Conservation (phyloP, 1,140 invertebrate species). For the Proales similis region DNA sequence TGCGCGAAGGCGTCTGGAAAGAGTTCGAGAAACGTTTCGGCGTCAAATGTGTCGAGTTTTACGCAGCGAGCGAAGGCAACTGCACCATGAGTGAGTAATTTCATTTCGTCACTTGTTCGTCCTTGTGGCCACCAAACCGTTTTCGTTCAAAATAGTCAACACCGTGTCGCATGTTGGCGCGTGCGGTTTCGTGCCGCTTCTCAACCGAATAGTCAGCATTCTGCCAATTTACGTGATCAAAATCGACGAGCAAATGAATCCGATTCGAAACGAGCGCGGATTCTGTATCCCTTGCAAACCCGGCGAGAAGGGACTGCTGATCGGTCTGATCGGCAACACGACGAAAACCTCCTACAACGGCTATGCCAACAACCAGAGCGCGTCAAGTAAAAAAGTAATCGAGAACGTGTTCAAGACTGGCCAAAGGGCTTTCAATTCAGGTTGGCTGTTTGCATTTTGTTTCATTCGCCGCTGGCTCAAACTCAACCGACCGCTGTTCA, state of each 20-base stretch:
- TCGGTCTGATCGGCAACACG: conserved; percentile 81
- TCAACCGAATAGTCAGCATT: neutral
- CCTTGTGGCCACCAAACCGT: too few relatives aligned
- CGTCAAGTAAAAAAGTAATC: conserved; percentile 86
- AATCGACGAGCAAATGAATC: conserved; percentile 40
- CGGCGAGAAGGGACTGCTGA: conserved; percentile 88
- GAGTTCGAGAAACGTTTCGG: conserved; percentile 84
- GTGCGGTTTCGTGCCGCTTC: conserved; percentile 25
- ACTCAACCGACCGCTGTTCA: too few relatives aligned
- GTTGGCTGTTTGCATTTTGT: too few relatives aligned
- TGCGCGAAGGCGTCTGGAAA: conserved; percentile 88
- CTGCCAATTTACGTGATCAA: conserved; percentile 21
- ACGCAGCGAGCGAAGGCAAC: conserved; percentile 95
- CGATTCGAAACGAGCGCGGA: conserved; percentile 55
- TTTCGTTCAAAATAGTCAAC: too few relatives aligned
- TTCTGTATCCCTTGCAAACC: conserved; percentile 71
- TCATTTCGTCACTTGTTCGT: conserved; percentile 54
- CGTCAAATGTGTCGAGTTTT: conserved; percentile 82
- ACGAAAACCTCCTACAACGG: conserved; percentile 59
- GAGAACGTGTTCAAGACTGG: conserved; percentile 79
- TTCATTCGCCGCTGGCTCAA: too few relatives aligned
- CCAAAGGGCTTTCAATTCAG: conserved; percentile 85
- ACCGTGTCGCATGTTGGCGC: conserved; percentile 18
- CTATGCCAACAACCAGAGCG: conserved; percentile 78
- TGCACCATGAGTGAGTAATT: conserved; percentile 80